These are phyloP conservation scores for Datnioides undecimradiatus DNA, from an alignment of 2,113 vertebrate genomes.

Conservation along the genomic window DNA sequence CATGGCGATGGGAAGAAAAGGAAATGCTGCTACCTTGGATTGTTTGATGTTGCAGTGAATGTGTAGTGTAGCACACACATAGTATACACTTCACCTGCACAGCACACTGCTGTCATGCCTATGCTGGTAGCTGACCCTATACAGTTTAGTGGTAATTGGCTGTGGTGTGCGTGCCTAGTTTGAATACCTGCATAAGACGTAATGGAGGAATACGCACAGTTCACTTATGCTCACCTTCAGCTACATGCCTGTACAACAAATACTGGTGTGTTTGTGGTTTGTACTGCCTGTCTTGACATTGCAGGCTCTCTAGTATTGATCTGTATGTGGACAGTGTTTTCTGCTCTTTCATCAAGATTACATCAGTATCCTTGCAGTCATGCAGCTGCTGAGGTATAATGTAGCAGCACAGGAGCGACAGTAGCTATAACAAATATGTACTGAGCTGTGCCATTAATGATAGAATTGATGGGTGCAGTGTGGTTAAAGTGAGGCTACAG, in stretches of 20 bases:
- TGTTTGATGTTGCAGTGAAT: not conserved
- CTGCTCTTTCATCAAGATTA: constrained; percentile 67
- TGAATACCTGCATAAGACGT: not conserved
- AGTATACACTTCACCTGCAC: not conserved
- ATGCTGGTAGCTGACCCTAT: not conserved
- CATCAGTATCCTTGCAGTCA: constrained; percentile 47
- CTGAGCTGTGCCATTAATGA: constrained; percentile 17
- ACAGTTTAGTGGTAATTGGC: no score
- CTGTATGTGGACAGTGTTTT: constrained; percentile 39
- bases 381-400: constrained; percentile 14
- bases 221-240: not conserved
- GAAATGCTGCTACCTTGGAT: constrained; percentile 19
- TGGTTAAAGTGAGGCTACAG: not conserved
- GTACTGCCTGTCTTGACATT: constrained; percentile 21
- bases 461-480: not conserved
- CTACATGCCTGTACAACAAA: not conserved
- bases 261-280: not conserved
- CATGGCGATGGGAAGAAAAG: constrained; percentile 34
- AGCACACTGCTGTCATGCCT: not conserved
- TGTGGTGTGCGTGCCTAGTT: not conserved
- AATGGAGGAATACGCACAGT: not conserved
- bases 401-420: not conserved
- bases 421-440: not conserved
- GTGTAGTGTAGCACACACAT: not conserved
- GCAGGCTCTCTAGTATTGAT: constrained; percentile 43